Evolutionary conservation across 1,140 invertebrate genomes (phyloP), one percentile per base, ranked within the genome.

Genomic region (Rhyzopertha dominica): DNA sequence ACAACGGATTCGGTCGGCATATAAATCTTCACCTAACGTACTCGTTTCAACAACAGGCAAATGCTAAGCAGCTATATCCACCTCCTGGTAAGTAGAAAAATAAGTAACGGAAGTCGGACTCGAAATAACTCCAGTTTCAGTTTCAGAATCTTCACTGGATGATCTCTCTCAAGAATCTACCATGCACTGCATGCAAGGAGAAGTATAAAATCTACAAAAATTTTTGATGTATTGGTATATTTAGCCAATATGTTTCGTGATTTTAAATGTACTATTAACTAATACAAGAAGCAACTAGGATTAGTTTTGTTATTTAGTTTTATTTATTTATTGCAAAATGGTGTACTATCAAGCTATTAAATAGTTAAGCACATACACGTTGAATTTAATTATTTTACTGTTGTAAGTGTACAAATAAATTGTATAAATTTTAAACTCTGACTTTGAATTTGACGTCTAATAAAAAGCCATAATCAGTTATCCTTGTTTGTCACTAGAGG

Each of bases 11-110:
- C 70, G 78, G 83, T 34, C 73, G 85, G 55, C 84, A 86, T 62
- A 87, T 88, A 69, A 87, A 88, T 68, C 73, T 88, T 36, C 85
- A 87, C 67, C 75, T 88, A 53, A 87, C 84, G 3, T 87, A 88
- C 62, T 87, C 85, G 31, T 86, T 87, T 69, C 84, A 87, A 70
- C 83, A 86, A 71, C 85, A 86, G 62, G 63, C 61, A 48, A 69
- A 50, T 40, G 53, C 51, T 28, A 66, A 68, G 47, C 62, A 71
- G 40, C 75, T 75, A 51, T 81, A 76, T 71, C 74, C 76, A 43
- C 79, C 76, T 67, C 77, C 67, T 68, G 77, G 72, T 81, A 71
- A 74, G 65, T 58, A 61, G 19, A 37, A 40, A 26, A 12, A 47
- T 20, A 39, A 35, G n/a, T n/a, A n/a, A n/a, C n/a, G n/a, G n/a